Conservation (phyloP, 2,888 invertebrate species). For the Apamea crenata region DNA sequence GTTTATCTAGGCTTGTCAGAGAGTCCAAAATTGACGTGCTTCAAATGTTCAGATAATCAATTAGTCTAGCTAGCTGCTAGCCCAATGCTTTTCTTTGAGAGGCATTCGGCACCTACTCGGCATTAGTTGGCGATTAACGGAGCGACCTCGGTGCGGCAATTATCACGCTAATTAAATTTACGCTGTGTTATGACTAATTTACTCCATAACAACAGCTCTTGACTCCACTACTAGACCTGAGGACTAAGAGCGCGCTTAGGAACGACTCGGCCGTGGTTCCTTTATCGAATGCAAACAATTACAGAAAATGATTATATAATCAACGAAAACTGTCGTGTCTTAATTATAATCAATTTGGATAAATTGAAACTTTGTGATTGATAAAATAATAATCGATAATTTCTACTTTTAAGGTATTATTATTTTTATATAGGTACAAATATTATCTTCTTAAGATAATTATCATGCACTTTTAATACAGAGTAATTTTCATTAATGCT, state of each 20-base stretch:
- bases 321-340: neutral
- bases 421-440: too few species aligned
- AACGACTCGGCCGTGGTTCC: neutral
- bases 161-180: slow-evolving; percentile 86
- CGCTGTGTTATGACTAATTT: slow-evolving; percentile 87
- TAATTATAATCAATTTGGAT: slow-evolving; percentile 4
- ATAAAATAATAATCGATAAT: neutral
- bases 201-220: slow-evolving; percentile 78
- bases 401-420: neutral
- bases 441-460: neutral
- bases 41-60: slow-evolving; percentile 2
- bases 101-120: slow-evolving; percentile 33
- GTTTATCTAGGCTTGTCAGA: neutral
- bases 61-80: neutral
- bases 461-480: neutral
- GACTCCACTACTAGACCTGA: slow-evolving; percentile 57
- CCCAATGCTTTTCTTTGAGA: slow-evolving; percentile 34
- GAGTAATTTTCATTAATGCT: neutral
- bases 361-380: neutral
- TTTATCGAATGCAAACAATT: neutral
- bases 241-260: slow-evolving; percentile 62
- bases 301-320: neutral
- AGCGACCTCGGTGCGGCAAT: slow-evolving; percentile 75
- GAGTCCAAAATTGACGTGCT: neutral
- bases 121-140: slow-evolving; percentile 70